Percentiles rank a stretch among this genome's conserved stretches.
Evolutionary conservation across 2,888 invertebrate species (phyloP).

Genomic region (Microctonus hyperodae): DNA sequence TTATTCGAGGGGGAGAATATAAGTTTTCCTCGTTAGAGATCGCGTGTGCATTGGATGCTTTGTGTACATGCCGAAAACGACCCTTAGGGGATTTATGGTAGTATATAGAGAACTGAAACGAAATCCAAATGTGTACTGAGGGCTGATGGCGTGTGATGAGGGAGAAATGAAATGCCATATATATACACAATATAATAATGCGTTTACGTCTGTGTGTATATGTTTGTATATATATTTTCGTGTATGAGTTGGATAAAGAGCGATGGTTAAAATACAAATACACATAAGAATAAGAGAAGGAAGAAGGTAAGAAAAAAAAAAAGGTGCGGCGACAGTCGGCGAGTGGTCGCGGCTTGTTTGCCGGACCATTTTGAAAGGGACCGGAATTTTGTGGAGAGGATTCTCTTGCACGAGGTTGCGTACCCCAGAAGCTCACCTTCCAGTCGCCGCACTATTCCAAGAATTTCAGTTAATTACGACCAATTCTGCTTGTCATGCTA

Average conservation of each 20-base stretch:
- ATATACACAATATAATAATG: too few relatives aligned
- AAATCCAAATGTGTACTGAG: slow-evolving; percentile 18
- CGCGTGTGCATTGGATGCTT: slow-evolving; percentile 41
- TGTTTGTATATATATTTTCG: too few relatives aligned
- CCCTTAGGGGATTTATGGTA: slow-evolving; percentile 33
- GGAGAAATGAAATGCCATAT: not conserved
- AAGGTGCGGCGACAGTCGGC: slow-evolving; percentile 34
- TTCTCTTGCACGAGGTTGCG: slow-evolving; percentile 38
- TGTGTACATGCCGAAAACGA: slow-evolving; percentile 43
- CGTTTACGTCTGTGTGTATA: too few relatives aligned
- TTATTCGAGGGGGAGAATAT: not conserved
- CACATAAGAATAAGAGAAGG: not conserved
- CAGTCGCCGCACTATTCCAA: slow-evolving; percentile 32
- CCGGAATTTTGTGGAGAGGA: slow-evolving; percentile 41
- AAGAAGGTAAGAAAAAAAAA: slow-evolving; percentile 28
- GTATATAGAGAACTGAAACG: slow-evolving; percentile 26
- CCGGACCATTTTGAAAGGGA: slow-evolving; percentile 42
- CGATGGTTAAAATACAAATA: slow-evolving; percentile 23
- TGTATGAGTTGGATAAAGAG: slow-evolving; percentile 27
- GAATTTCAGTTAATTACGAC: slow-evolving; percentile 37
- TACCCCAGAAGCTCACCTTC: slow-evolving; percentile 37
- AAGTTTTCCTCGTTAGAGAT: slow-evolving; percentile 43
- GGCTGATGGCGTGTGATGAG: not conserved
- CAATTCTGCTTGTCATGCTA: slow-evolving; percentile 31
- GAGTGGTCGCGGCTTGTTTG: slow-evolving; percentile 35